A percentile compares a stretch with the other conserved stretches of the same genome.
Conservation (phyloP, 2,888 invertebrate genomes). For the Macrophya alboannulata region DNA sequence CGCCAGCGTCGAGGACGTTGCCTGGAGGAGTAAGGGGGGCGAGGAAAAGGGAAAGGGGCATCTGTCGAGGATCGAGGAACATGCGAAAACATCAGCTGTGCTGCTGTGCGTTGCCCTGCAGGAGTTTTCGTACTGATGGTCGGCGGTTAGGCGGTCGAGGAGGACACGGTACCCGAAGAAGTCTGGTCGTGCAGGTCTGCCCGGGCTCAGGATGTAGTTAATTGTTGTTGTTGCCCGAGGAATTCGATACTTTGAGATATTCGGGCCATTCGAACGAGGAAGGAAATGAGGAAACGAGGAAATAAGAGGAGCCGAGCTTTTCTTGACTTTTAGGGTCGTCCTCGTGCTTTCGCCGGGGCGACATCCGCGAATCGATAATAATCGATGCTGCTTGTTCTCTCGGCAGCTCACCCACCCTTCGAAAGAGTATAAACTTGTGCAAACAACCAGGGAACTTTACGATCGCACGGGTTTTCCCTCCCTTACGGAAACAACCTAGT, state of each 20-base stretch:
- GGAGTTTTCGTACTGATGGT: slow-evolving; percentile 5
- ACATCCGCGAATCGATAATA: slow-evolving; percentile 1
- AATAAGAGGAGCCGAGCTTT: slow-evolving; percentile 33
- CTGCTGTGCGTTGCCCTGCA: slow-evolving; percentile 59
- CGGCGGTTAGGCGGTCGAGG: neutral
- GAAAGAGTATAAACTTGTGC: slow-evolving; percentile 43
- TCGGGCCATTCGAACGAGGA: slow-evolving; percentile 35
- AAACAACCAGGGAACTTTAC: slow-evolving; percentile 48
- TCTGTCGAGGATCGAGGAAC: slow-evolving; percentile 71
- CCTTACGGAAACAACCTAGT: neutral
- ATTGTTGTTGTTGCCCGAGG: slow-evolving; percentile 29
- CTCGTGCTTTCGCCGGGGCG: neutral
- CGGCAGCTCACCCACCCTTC: neutral
- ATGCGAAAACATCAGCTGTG: slow-evolving; percentile 76
- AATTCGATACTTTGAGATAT: slow-evolving; percentile 14
- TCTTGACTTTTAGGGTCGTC: neutral
- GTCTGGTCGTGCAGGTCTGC: neutral
- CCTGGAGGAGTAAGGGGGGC: neutral
- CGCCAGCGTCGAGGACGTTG: slow-evolving; percentile 27
- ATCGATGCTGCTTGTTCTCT: slow-evolving; percentile 7
- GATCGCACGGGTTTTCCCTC: slow-evolving; percentile 17
- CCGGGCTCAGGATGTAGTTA: slow-evolving; percentile 46
- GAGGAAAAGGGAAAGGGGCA: slow-evolving; percentile 62
- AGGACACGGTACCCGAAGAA: neutral
- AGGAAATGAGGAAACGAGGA: slow-evolving; percentile 32